Conservation (phyloP, 2,113 vertebrate genomes). For the Phaethornis superciliosus region DNA sequence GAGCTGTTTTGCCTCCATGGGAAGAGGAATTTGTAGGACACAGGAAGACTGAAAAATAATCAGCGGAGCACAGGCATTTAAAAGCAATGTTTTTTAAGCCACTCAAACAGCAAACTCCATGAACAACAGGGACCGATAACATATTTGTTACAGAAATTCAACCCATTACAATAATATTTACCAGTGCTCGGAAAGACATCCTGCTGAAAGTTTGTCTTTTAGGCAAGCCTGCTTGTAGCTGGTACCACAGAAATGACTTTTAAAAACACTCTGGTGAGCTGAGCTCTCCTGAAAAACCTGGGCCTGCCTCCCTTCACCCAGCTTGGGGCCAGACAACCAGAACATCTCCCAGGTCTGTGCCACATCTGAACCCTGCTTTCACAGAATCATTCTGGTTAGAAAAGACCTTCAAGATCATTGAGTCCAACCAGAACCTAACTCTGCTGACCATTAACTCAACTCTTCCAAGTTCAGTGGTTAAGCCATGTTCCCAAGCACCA, state of each 20-base stretch:
- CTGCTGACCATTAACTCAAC: too few species aligned
- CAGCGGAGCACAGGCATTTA: not conserved
- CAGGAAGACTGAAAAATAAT: constrained; percentile 60
- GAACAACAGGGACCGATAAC: not conserved
- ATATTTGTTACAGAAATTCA: not conserved
- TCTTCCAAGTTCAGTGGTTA: too few species aligned
- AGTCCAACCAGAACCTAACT: too few species aligned
- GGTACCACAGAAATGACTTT: not conserved
- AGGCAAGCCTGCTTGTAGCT: not conserved
- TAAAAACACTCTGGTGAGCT: not conserved
- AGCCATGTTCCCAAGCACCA: too few species aligned
- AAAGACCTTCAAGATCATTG: too few species aligned
- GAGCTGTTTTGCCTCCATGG: constrained; percentile 38
- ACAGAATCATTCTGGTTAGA: too few species aligned
- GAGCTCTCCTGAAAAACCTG: not conserved
- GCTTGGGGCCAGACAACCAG: not conserved
- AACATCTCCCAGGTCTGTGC: not conserved
- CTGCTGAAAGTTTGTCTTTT: constrained; percentile 1
- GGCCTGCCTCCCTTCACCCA: not conserved
- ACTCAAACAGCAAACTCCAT: not conserved
- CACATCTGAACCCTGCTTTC: not conserved
- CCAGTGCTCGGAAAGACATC: not conserved
- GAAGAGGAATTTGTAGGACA: constrained; percentile 53
- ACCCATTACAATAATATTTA: constrained; percentile 18
- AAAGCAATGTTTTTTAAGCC: constrained; percentile 23